Evolutionary conservation across 1,140 invertebrate genomes (phyloP).

Genomic region (Acromyrmex echinatior): DNA sequence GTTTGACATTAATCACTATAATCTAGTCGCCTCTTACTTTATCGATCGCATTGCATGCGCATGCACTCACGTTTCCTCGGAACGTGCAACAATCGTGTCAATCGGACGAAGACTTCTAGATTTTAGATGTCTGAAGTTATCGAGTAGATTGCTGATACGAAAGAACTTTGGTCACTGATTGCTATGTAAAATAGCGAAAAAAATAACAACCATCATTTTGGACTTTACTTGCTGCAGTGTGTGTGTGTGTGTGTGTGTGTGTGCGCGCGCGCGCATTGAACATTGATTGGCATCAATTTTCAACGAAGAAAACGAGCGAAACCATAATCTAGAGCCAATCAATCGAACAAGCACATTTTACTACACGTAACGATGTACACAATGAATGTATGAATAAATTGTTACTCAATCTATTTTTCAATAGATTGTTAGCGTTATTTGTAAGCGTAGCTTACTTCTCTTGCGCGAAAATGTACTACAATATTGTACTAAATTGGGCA

Average conservation of each 20-base stretch:
- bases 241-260: too few relatives aligned
- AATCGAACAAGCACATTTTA: constrained; percentile 38
- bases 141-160: background rate
- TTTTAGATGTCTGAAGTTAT: background rate
- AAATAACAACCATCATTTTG: constrained; percentile 4
- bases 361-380: background rate
- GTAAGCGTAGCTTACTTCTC: background rate
- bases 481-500: constrained; percentile 24
- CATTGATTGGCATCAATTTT: constrained; percentile 55
- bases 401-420: constrained; percentile 27
- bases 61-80: background rate
- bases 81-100: background rate
- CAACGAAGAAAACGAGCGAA: constrained; percentile 1
- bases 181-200: background rate
- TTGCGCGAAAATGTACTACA: background rate
- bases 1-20: background rate
- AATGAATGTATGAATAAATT: constrained; percentile 32
- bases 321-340: constrained; percentile 39
- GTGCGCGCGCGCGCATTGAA: too few relatives aligned
- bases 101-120: background rate
- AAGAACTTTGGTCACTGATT: background rate
- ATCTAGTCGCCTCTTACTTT: constrained; percentile 3
- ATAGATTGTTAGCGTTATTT: constrained; percentile 42
- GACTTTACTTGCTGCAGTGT: background rate
- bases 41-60: constrained; percentile 25